phyloP scores from a whole-genome alignment of 2,113 vertebrate species.

The Hippocampus comes region DNA sequence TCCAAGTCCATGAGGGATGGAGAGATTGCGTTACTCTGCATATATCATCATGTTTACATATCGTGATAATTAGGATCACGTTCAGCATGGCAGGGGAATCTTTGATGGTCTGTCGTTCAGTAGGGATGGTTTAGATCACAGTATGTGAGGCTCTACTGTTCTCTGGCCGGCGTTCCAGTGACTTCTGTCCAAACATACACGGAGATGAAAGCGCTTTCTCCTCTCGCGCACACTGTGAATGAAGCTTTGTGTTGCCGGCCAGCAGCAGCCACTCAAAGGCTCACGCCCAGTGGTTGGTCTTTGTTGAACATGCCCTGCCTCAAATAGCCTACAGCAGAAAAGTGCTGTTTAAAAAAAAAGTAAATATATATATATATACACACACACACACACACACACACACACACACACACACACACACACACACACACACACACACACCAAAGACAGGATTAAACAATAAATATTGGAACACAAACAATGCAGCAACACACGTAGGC shows the following conservation, averaged over 20 bases:
- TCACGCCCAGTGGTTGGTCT: slow-evolving; percentile 35
- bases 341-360: no score
- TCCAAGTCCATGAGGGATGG: not conserved
- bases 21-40: not conserved
- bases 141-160: slow-evolving; percentile 41
- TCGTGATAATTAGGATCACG: not conserved
- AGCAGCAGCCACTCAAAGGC: slow-evolving; percentile 48
- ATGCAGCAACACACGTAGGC: no score
- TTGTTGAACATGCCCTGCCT: slow-evolving; percentile 45
- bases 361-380: no score
- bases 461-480: no score
- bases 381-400: no score
- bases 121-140: not conserved
- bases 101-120: not conserved
- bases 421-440: no score
- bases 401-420: no score
- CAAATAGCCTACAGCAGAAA: slow-evolving; percentile 14
- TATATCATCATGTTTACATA: not conserved
- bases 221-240: slow-evolving; percentile 47
- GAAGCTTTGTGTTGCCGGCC: slow-evolving; percentile 61
- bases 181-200: slow-evolving; percentile 62
- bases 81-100: not conserved
- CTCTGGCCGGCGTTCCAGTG: slow-evolving; percentile 47
- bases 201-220: slow-evolving; percentile 65
- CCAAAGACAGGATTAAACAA: no score